Evolutionary conservation across 2,113 vertebrate genomes (phyloP).

Genomic region (Girardinichthys multiradiatus): DNA sequence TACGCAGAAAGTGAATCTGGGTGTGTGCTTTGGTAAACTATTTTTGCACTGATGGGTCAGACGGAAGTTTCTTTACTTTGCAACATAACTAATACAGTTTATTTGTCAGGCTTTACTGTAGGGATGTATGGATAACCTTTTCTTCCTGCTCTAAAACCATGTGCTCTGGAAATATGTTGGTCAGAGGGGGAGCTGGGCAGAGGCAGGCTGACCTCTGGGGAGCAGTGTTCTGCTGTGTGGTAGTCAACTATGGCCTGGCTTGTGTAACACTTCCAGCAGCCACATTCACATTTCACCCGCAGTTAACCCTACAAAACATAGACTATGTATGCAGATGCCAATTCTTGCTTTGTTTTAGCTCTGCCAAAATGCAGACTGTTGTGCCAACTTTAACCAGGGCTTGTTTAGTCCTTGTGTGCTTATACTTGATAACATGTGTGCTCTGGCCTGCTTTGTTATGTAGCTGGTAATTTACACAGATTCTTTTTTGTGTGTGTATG

Average conservation of each 20-base stretch:
- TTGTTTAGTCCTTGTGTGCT: slow-evolving; percentile 37
- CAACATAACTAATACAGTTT: not conserved
- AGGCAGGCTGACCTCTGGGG: slow-evolving; percentile 68
- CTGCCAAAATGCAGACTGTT: slow-evolving; percentile 41
- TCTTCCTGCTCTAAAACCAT: slow-evolving; percentile 17
- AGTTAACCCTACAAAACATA: slow-evolving; percentile 69
- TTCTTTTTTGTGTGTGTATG: not conserved
- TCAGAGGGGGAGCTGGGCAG: slow-evolving; percentile 49
- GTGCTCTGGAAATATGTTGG: slow-evolving; percentile 53
- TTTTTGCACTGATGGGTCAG: not conserved
- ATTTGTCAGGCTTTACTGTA: slow-evolving; percentile 14
- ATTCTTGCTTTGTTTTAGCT: slow-evolving; percentile 46
- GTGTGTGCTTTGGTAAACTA: slow-evolving; percentile 7
- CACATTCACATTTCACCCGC: slow-evolving; percentile 69
- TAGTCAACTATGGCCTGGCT: slow-evolving; percentile 73
- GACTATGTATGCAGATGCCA: slow-evolving; percentile 39
- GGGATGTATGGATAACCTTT: slow-evolving; percentile 6
- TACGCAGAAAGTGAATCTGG: slow-evolving; percentile 19
- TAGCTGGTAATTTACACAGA: not conserved
- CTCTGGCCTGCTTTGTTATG: slow-evolving; percentile 22
- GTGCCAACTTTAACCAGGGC: slow-evolving; percentile 48
- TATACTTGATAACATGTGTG: slow-evolving; percentile 52
- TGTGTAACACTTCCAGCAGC: slow-evolving; percentile 71
- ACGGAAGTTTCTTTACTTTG: not conserved
- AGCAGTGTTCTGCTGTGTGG: slow-evolving; percentile 75